Evolutionary conservation across 2,797 vertebrate genomes (phyloP), one percentile per base, ranked within the genome.

Genomic region (Takifugu ocellatus): DNA sequence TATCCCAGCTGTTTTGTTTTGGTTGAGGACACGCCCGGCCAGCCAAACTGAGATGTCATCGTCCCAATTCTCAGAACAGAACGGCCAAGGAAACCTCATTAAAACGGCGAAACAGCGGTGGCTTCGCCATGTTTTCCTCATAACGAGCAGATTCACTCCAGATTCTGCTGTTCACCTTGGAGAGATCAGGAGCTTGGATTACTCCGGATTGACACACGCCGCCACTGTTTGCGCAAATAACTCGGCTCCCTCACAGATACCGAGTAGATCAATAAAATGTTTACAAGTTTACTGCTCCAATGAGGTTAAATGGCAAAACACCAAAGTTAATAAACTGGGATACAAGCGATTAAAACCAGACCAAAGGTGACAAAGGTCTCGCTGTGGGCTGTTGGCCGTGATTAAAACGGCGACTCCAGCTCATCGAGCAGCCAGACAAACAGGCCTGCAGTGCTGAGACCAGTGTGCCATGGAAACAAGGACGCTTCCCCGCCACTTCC

Each of bases 91-190:
- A 29, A 51, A 54, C 47, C 15, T 16, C 42, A 69, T 61, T 48
- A 55, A 57, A 46, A 72, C 69, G 70, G 69, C 70, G 55, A 45
- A 63, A 63, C 26, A 43, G 43, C 12, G 1, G 29, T 1, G 2
- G 48, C 52, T 49, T 46, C 42, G 55, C 44, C 21, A 61, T 33
- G 16, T 70, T 74, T 61, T 68, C 24, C 53, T 31, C 66, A 53
- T 62, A 75, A 79, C 65, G 54, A 81, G 76, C 70, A 79, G 66
- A 80, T 71, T 74, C 66, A 62, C 58, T 12, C 51, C 49, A 52
- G 66, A 5, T 33, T 51, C 57, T 63, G 53, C 59, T 49, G 54
- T 56, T 68, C 71, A 68, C 60, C 26, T 29, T 15, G n/a, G 51
- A 66, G 49, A 68, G 69, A 61, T 42, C 55, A 69, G 25, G 39